These are phyloP conservation scores for Salvelinus fontinalis DNA, from an alignment of 2,113 vertebrate species.

Conservation along the genomic window DNA sequence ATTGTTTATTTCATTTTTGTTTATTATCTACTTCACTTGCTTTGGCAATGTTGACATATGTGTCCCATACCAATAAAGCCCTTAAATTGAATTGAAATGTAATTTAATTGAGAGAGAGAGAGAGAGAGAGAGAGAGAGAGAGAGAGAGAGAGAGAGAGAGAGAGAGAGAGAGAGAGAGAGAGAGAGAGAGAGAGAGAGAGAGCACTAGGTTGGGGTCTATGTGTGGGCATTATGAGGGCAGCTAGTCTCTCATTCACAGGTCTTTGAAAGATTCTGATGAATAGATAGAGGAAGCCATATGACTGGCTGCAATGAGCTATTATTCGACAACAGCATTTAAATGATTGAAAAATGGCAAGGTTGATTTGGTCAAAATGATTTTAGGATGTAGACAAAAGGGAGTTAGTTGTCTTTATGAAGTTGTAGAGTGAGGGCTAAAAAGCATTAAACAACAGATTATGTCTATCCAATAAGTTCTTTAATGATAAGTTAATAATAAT, in stretches of 20 bases:
- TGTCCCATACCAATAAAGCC: neutral
- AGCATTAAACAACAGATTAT: too few relatives aligned
- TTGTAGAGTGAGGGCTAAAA: too few relatives aligned
- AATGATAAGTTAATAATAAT: too few relatives aligned
- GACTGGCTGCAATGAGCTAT: too few relatives aligned
- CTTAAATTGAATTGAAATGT: neutral
- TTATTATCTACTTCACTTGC: neutral
- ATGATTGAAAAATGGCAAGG: too few relatives aligned
- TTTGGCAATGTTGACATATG: too few relatives aligned
- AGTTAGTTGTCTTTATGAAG: too few relatives aligned
- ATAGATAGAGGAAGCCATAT: neutral
- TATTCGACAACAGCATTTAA: too few relatives aligned
- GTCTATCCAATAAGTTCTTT: too few relatives aligned
- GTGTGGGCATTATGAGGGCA: conserved; percentile 4
- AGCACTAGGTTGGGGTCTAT: neutral
- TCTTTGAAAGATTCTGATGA: neutral
- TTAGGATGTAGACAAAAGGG: too few relatives aligned
- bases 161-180: neutral
- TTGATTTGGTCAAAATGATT: too few relatives aligned
- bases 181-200: neutral
- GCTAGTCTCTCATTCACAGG: neutral
- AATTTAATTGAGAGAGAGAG: conserved; percentile 2
- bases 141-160: neutral
- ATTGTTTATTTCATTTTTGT: neutral
- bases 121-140: conserved; percentile 14